These are phyloP conservation scores for Diglossa cyanea DNA, from an alignment of 2,797 vertebrate species.

Conservation along the genomic window DNA sequence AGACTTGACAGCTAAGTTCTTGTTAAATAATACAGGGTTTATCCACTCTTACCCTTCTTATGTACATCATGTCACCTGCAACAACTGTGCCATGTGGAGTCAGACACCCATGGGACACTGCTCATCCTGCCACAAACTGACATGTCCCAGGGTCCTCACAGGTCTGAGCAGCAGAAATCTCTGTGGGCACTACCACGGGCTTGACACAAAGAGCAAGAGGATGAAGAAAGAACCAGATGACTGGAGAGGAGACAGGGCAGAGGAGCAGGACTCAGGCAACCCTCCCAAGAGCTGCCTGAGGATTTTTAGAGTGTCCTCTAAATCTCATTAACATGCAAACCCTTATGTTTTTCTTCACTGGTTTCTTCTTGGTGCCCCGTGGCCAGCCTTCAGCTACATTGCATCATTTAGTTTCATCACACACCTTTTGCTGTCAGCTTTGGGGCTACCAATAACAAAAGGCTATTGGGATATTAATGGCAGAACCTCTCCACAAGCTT, in stretches of 20 bases:
- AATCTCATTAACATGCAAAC: not conserved
- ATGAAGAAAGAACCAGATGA: not conserved
- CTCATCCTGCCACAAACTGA: not conserved
- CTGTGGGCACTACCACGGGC: fast-evolving
- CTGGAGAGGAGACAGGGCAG: not conserved
- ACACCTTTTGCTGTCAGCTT: not conserved
- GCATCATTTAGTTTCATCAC: not conserved
- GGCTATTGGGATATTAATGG: not conserved
- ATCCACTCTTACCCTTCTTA: not conserved
- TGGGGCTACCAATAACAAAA: not conserved
- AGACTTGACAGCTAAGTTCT: not conserved
- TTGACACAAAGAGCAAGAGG: not conserved
- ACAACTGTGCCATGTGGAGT: not conserved
- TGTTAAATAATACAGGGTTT: not conserved
- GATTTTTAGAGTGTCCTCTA: not conserved
- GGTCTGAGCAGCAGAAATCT: not conserved
- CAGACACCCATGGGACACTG: not conserved
- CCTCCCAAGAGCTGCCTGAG: not conserved
- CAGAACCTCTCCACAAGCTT: conserved; percentile 7
- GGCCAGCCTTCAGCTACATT: not conserved
- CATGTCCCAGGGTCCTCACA: fast-evolving
- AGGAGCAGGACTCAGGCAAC: not conserved
- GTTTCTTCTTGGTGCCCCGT: not conserved
- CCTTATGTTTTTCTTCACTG: not conserved
- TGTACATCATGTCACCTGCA: not conserved